Evolutionary conservation across 2,113 vertebrate genomes (phyloP).

Genomic region (Pavo muticus): DNA sequence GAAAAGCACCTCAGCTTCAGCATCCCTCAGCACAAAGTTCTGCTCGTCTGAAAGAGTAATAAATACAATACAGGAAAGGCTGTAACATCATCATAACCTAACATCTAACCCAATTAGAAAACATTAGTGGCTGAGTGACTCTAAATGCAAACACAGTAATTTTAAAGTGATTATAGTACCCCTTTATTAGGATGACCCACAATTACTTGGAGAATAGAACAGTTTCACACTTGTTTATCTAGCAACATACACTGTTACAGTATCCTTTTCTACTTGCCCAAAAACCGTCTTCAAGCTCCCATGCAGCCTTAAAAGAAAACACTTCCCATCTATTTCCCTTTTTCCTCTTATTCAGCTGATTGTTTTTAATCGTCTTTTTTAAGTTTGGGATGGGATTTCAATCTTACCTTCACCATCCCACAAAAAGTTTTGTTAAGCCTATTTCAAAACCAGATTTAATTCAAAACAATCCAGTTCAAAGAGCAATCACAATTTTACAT

Average conservation of each 20-base stretch:
- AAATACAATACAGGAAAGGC: not conserved
- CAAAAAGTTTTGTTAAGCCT: not conserved
- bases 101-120: not conserved
- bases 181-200: not conserved
- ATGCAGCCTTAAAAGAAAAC: not conserved
- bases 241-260: not conserved
- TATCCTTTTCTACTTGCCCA: not conserved
- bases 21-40: constrained; percentile 89
- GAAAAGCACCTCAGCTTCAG: constrained; percentile 96
- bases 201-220: not conserved
- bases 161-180: not conserved
- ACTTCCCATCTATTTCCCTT: not conserved
- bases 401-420: not conserved
- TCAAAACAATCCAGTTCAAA: not conserved
- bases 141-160: not conserved
- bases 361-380: not conserved
- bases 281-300: not conserved
- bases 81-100: not conserved
- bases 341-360: not conserved
- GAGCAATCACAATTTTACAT: not conserved
- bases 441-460: not conserved
- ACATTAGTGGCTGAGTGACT: not conserved
- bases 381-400: not conserved
- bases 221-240: not conserved
- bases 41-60: constrained; percentile 86